phyloP scores from a whole-genome alignment of 2,113 vertebrate genomes.

The human region GRCh38 chr21:31992501-31993000 shows the following conservation, averaged over 20 bases:
- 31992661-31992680: neutral
- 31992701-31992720: slow-evolving; percentile 49
- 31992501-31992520: neutral
- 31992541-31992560: neutral
- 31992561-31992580: neutral
- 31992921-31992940: neutral
- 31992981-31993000: neutral
- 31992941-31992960: neutral
- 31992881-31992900: neutral
- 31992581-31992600: fast-evolving
- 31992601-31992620: neutral
- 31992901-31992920: neutral
- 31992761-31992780: slow-evolving; percentile 32
- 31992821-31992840: neutral
- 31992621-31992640: neutral
- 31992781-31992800: neutral
- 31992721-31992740: neutral
- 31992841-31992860: neutral
- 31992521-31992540: neutral
- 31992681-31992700: neutral
- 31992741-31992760: slow-evolving; percentile 40
- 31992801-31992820: neutral
- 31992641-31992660: neutral
- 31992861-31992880: neutral
- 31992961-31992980: neutral